phyloP scores from a whole-genome alignment of 1,140 invertebrate genomes.

The Ips typographus region DNA sequence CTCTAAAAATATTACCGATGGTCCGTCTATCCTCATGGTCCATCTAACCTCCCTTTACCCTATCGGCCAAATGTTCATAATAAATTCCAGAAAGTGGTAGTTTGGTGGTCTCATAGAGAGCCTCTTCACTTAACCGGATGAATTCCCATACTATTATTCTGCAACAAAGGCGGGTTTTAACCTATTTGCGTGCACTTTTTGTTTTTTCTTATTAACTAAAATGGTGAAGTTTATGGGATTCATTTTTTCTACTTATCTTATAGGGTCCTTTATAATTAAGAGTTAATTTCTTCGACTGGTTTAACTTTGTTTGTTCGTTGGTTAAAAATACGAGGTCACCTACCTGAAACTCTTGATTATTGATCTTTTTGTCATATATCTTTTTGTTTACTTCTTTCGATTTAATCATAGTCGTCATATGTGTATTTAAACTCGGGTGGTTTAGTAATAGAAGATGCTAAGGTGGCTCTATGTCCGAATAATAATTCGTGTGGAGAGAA shows the following conservation, averaged over 20 bases:
- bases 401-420: constrained; percentile 21
- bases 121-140: background rate
- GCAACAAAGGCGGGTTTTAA: background rate
- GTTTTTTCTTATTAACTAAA: background rate
- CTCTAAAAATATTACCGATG: too few species aligned
- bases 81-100: background rate
- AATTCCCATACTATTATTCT: background rate
- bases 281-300: constrained; percentile 9
- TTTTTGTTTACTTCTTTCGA: constrained; percentile 19
- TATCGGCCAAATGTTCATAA: background rate
- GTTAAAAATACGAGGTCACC: constrained; percentile 9
- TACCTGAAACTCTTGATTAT: background rate
- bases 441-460: constrained; percentile 28
- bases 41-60: too few species aligned
- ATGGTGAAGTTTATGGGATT: background rate
- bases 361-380: constrained; percentile 2
- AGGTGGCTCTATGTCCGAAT: constrained; percentile 41
- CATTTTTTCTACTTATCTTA: background rate
- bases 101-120: background rate
- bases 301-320: background rate
- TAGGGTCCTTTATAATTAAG: constrained; percentile 5
- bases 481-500: constrained; percentile 45
- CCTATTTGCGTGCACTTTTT: background rate
- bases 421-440: constrained; percentile 20
- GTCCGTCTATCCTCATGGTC: too few species aligned